Base-by-base conservation (phyloP, 2,888 invertebrate genomes). In the Cerastis rubricosa region DNA sequence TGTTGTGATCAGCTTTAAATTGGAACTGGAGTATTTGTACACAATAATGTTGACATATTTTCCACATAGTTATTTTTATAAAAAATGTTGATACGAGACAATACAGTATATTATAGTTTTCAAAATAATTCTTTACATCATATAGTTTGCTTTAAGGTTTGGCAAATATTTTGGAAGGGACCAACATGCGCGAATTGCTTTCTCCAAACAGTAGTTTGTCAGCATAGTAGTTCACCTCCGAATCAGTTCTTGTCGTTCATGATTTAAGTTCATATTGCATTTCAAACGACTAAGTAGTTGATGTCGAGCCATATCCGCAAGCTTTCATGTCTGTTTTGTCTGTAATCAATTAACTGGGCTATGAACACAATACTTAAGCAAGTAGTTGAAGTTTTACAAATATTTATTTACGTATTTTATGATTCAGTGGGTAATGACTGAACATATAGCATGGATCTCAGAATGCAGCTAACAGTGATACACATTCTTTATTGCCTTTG, bases 371-470 rank as follows among this genome's bases (percentile, higher is more conserved):
- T 91, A 89, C 88, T 86, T 93, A 92, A 92, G 89, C 87, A 89
- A 91, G 88, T 94, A 94, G 92, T 89, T 93, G 89, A 93, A 91
- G 89, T 92, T 93, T 83, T 94, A 91, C 89, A 92, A 94, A 93
- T 91, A 90, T 91, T 92, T 93, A 93, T 93, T 92, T 94, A 94
- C 94, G 90, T 94, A 93, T 94, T 80, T 93, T 93, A 94, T 94
- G 91, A 93, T 94, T 95, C 94, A 93, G 95, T 95, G 94, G 91
- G 94, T 95, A 93, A 92, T 93, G 94, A 94, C 96, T 95, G 96
- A 94, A 94, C 94, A 94, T 95, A 95, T 94, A 94, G 96, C 95
- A 95, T 95, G 94, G 96, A 96, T 96, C 96, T 96, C 96, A 96
- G 95, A 96, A 95, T 95, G 96, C 96, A 96, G 96, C 96, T 95